Percentiles rank a stretch among this genome's conserved stretches.
Conservation (phyloP, 2,888 invertebrate species). For the Spatulosminthurus flaviceps region DNA sequence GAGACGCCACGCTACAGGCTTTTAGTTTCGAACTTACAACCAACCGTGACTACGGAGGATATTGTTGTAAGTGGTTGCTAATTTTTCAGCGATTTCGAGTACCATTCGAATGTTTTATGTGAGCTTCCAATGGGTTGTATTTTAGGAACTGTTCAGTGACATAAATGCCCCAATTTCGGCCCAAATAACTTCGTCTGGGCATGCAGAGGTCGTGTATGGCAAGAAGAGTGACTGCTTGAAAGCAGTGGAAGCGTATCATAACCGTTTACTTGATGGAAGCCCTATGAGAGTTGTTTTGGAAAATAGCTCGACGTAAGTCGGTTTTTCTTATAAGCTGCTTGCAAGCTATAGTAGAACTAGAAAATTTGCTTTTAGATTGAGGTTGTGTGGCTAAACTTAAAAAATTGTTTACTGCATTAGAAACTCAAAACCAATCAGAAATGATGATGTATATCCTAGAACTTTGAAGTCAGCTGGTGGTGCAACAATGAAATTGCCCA, state of each 20-base stretch:
- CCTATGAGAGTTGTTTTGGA: slow-evolving; percentile 91
- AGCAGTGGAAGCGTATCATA: slow-evolving; percentile 92
- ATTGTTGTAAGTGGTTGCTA: slow-evolving; percentile 74
- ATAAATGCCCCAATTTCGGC: slow-evolving; percentile 87
- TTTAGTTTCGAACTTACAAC: slow-evolving; percentile 88
- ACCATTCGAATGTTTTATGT: not conserved
- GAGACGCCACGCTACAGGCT: slow-evolving; percentile 76
- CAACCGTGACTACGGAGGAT: slow-evolving; percentile 87
- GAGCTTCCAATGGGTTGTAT: too few relatives aligned
- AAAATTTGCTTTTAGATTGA: not conserved
- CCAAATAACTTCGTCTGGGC: slow-evolving; percentile 83
- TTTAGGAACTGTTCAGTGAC: slow-evolving; percentile 90
- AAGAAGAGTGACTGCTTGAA: slow-evolving; percentile 85
- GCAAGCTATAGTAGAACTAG: not conserved
- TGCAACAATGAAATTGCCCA: slow-evolving; percentile 66
- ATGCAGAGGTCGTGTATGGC: slow-evolving; percentile 91
- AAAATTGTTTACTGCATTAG: not conserved
- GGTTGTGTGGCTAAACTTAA: too few relatives aligned
- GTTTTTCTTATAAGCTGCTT: not conserved
- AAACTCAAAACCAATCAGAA: not conserved
- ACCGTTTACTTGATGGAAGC: slow-evolving; percentile 87
- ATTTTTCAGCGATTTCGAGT: not conserved
- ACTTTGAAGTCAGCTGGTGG: slow-evolving; percentile 62
- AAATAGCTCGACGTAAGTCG: slow-evolving; percentile 51
- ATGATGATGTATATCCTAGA: slow-evolving; percentile 3